Conservation (phyloP, 2,888 invertebrate genomes). For the Agonopterix heracliana region DNA sequence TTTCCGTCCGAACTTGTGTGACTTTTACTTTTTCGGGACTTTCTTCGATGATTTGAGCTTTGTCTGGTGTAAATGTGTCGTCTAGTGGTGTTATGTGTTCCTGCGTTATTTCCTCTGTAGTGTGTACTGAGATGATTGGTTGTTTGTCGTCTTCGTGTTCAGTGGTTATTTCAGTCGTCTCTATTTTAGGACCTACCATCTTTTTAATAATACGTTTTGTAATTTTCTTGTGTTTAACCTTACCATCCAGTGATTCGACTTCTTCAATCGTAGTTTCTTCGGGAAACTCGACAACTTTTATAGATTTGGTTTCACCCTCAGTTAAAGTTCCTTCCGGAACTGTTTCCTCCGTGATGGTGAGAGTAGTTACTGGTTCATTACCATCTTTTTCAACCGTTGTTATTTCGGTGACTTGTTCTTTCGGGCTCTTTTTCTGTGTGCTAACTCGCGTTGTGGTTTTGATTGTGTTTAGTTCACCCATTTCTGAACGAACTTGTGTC, state of each 20-base stretch:
- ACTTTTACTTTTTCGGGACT: conserved; percentile 31
- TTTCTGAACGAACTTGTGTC: conserved; percentile 30
- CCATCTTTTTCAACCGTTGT: conserved; percentile 18
- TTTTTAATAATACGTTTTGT: conserved; percentile 33
- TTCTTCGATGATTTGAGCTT: conserved; percentile 18
- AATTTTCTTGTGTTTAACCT: conserved; percentile 26
- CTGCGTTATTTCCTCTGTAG: conserved; percentile 26
- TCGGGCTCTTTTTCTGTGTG: conserved; percentile 17
- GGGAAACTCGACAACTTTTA: conserved; percentile 22
- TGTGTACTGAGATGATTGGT: conserved; percentile 32
- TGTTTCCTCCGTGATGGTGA: conserved; percentile 7
- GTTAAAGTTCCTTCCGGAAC: conserved; percentile 18
- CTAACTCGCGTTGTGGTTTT: conserved; percentile 14
- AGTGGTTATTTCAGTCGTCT: conserved; percentile 19
- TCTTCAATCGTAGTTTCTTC: conserved; percentile 38
- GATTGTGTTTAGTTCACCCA: conserved; percentile 22
- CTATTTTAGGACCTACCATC: conserved; percentile 26
- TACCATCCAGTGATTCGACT: conserved; percentile 33
- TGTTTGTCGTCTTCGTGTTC: conserved; percentile 30
- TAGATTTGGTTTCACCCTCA: conserved; percentile 15
- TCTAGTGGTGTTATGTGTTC: conserved; percentile 17
- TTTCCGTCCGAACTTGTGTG: conserved; percentile 16
- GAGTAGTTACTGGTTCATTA: conserved; percentile 21
- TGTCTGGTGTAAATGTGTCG: conserved; percentile 4
- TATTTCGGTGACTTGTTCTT: conserved; percentile 22